phyloP scores from a whole-genome alignment of 1,140 invertebrate species.

The Apis cerana region DNA sequence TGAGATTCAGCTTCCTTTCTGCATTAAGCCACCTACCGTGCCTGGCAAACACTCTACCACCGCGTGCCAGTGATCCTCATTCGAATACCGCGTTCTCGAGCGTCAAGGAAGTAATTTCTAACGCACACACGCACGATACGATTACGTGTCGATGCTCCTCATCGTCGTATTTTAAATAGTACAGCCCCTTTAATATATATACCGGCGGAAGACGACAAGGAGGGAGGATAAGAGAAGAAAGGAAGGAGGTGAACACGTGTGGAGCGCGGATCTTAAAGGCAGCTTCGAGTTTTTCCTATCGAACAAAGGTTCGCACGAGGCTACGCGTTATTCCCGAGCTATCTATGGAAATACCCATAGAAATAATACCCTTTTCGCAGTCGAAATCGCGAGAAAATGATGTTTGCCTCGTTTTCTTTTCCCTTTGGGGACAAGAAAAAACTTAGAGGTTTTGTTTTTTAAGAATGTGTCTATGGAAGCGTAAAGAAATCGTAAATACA shows the following conservation, averaged over 20 bases:
- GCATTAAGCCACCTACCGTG: constrained; percentile 53
- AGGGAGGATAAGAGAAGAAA: no score
- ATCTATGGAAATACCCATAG: no score
- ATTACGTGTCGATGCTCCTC: constrained; percentile 31
- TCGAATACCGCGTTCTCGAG: constrained; percentile 14
- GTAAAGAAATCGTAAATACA: no score
- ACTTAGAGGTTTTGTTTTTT: no score
- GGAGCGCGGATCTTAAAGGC: not conserved
- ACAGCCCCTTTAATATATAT: constrained; percentile 21
- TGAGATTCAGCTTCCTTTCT: constrained; percentile 65
- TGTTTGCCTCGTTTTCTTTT: no score
- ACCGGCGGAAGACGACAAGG: not conserved
- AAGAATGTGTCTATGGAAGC: no score
- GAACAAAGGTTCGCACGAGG: no score
- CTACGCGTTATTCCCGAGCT: not conserved
- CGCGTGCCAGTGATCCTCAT: constrained; percentile 44
- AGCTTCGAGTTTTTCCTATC: constrained; percentile 3
- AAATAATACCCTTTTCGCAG: no score
- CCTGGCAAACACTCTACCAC: constrained; percentile 25
- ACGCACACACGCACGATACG: not conserved
- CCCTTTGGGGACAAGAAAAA: no score
- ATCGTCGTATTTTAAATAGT: constrained; percentile 38
- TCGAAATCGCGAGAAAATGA: no score
- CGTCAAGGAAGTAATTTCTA: constrained; percentile 36
- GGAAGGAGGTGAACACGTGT: no score